phyloP scores from a whole-genome alignment of 92 coral and sea anemone genomes.

The Palythoa heliodiscus region DNA sequence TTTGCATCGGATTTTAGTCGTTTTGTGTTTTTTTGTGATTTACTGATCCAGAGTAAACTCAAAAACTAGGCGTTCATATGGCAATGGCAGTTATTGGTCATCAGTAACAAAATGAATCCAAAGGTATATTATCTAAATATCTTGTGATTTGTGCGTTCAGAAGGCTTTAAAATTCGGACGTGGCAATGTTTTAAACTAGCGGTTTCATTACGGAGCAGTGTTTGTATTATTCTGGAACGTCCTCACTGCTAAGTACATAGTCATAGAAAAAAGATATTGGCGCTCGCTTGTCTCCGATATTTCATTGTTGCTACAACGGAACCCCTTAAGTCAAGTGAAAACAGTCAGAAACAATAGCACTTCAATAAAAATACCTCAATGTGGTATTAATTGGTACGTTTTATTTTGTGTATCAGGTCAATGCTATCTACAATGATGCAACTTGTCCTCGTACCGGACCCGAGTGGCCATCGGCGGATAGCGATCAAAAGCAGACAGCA shows the following conservation, averaged over 20 bases:
- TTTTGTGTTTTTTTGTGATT: slow-evolving; percentile 8
- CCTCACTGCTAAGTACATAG: too few species aligned
- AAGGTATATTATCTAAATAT: background rate
- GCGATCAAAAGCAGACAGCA: background rate
- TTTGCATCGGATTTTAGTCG: too few species aligned
- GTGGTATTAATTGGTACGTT: too few species aligned
- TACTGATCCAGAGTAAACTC: slow-evolving; percentile 3
- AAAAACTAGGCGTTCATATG: background rate
- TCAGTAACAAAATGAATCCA: background rate
- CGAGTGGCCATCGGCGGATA: slow-evolving; percentile 14
- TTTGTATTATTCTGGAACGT: slow-evolving; percentile 13
- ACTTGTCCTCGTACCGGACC: slow-evolving; percentile 6
- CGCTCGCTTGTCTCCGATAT: too few species aligned
- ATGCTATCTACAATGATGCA: background rate
- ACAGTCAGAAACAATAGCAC: too few species aligned
- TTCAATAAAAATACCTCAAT: too few species aligned
- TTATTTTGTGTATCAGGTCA: too few species aligned
- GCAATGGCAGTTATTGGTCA: background rate
- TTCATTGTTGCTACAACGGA: too few species aligned
- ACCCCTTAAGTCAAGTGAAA: too few species aligned
- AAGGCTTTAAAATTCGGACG: background rate
- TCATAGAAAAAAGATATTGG: too few species aligned
- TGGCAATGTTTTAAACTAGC: background rate
- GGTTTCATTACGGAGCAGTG: slow-evolving; percentile 3
- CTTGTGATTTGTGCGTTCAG: background rate